Evolutionary conservation across 2,797 vertebrate species (phyloP).

Genomic region (Columba guinea): DNA sequence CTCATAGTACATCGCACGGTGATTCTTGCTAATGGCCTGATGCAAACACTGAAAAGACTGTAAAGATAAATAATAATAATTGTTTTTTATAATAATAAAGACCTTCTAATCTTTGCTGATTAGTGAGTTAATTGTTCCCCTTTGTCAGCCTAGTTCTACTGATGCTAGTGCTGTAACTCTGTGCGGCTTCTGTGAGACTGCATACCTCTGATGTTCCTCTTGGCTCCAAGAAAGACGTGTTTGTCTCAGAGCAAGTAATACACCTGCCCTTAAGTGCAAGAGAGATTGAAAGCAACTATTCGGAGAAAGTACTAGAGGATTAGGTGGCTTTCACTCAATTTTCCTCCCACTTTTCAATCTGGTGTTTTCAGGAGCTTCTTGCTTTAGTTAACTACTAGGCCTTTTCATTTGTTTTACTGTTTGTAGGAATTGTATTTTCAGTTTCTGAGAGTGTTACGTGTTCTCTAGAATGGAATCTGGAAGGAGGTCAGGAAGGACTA

Average conservation of each 20-base stretch:
- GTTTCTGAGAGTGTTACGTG: background rate
- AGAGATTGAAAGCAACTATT: background rate
- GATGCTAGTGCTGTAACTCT: background rate
- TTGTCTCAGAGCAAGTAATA: background rate
- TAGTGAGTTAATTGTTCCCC: background rate
- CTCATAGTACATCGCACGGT: background rate
- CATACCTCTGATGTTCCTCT: background rate
- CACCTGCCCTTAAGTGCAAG: background rate
- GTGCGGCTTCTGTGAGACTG: background rate
- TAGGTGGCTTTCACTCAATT: background rate
- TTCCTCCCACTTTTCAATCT: background rate
- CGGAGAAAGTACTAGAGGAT: background rate
- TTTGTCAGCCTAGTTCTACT: background rate
- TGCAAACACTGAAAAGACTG: background rate
- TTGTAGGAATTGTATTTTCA: background rate
- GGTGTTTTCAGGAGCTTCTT: background rate
- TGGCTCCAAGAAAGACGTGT: background rate
- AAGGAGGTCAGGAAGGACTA: background rate
- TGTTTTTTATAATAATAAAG: background rate
- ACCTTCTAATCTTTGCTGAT: background rate
- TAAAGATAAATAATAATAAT: background rate
- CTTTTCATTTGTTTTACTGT: background rate
- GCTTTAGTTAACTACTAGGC: background rate
- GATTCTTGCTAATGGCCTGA: background rate
- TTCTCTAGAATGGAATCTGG: background rate